phyloP scores from a whole-genome alignment of 2,113 vertebrate species.

The Cariama cristata region DNA sequence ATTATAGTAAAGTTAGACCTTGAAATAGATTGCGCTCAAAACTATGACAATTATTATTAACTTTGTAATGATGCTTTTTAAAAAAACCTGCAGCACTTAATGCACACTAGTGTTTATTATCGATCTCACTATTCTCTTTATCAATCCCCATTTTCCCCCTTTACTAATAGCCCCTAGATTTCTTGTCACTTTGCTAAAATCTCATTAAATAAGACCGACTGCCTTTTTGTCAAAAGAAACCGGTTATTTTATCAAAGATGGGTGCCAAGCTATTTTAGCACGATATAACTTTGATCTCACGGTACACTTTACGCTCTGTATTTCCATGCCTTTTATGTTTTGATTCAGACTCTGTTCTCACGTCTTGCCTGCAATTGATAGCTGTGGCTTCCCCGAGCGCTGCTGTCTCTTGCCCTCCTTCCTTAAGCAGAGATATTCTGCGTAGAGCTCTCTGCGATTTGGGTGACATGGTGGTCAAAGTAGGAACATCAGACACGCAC shows the following conservation, averaged over 20 bases:
- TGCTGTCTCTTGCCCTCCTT: not conserved
- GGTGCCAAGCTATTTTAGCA: not conserved
- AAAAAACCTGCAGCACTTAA: not conserved
- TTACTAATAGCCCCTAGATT: not conserved
- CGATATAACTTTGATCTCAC: not conserved
- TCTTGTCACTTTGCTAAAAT: not conserved
- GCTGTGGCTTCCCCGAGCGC: not conserved
- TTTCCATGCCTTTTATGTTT: not conserved
- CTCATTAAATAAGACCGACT: not conserved
- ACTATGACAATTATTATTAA: not conserved
- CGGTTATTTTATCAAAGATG: not conserved
- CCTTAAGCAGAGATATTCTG: not conserved
- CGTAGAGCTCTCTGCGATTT: rapidly evolving
- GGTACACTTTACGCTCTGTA: not conserved
- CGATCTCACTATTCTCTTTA: rapidly evolving
- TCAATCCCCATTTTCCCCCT: not conserved
- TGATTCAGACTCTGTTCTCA: not conserved
- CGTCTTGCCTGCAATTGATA: not conserved
- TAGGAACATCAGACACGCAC: not conserved
- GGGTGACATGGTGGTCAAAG: not conserved
- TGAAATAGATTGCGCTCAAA: not conserved
- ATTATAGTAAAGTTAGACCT: not conserved
- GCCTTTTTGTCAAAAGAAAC: not conserved
- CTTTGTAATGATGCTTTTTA: not conserved
- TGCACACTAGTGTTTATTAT: not conserved